These are phyloP conservation scores for Drosophila funebris DNA, from an alignment of 1,140 invertebrate genomes.

Conservation along the genomic window DNA sequence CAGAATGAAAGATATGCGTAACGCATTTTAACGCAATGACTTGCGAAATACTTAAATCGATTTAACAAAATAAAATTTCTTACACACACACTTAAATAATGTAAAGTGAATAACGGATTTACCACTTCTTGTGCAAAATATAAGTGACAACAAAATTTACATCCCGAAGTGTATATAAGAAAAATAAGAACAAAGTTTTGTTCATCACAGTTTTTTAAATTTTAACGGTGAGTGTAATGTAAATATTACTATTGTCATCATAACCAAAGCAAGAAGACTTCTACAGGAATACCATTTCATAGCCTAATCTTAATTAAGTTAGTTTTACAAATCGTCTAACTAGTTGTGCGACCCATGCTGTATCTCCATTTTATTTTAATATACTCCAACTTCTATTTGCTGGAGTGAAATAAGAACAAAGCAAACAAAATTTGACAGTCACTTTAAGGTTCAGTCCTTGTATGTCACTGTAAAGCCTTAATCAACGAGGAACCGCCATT, in stretches of 20 bases:
- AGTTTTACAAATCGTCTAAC: background rate
- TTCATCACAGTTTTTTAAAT: background rate
- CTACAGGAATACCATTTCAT: too few species aligned
- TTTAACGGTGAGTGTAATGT: slow-evolving; percentile 31
- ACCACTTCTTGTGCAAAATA: background rate
- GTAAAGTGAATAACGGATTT: slow-evolving; percentile 4
- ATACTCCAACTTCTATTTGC: too few species aligned
- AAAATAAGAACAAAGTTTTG: too few species aligned
- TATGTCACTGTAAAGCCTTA: slow-evolving; percentile 64
- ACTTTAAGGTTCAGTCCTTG: slow-evolving; percentile 44
- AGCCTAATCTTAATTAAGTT: slow-evolving; percentile 25
- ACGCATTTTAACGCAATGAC: slow-evolving; percentile 19
- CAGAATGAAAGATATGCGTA: slow-evolving; percentile 50
- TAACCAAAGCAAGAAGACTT: too few species aligned
- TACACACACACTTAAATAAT: background rate
- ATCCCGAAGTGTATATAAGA: too few species aligned
- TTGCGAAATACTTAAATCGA: background rate
- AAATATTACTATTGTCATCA: too few species aligned
- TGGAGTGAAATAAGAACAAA: slow-evolving; percentile 32
- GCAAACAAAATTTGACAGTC: slow-evolving; percentile 24
- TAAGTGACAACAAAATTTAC: slow-evolving; percentile 3
- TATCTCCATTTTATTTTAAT: slow-evolving; percentile 17
- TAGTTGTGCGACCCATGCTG: background rate
- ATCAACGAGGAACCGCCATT: slow-evolving; percentile 45
- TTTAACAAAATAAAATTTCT: background rate